A percentile compares a stretch with the other conserved stretches of the same genome.
phyloP scores from a whole-genome alignment of 2,113 vertebrate genomes.

The Calyptomena viridis region DNA sequence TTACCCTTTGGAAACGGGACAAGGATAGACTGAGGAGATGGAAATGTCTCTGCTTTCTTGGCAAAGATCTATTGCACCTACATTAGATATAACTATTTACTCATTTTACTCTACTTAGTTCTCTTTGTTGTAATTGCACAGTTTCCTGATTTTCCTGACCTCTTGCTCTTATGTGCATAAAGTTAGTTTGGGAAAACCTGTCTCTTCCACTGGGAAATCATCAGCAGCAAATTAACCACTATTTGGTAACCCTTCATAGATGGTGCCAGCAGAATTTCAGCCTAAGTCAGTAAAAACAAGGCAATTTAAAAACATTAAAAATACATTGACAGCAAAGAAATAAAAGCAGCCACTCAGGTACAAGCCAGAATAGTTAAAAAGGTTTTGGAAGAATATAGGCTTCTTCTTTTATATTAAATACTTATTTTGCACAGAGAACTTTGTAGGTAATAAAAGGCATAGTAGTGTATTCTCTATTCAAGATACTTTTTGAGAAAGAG shows the following conservation, averaged over 20 bases:
- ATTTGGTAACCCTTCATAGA: constrained; percentile 9
- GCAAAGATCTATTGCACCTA: not conserved
- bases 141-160: not conserved
- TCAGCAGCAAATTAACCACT: constrained; percentile 1
- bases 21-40: not conserved
- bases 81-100: not conserved
- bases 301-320: constrained; percentile 55
- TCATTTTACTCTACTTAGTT: not conserved
- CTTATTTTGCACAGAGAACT: not conserved
- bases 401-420: not conserved
- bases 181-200: not conserved
- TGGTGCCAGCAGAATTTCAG: constrained; percentile 45
- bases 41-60: not conserved
- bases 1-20: not conserved
- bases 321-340: constrained; percentile 24
- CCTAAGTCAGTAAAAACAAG: constrained; percentile 17
- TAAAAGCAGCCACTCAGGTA: not conserved
- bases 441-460: not conserved
- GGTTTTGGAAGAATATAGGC: not conserved
- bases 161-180: not conserved
- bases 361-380: not conserved
- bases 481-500: not conserved
- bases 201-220: constrained; percentile 50
- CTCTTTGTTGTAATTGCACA: not conserved
- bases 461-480: not conserved